Evolutionary conservation across 1,140 invertebrate species (phyloP).

Genomic region (Leptopilina boulardi): DNA sequence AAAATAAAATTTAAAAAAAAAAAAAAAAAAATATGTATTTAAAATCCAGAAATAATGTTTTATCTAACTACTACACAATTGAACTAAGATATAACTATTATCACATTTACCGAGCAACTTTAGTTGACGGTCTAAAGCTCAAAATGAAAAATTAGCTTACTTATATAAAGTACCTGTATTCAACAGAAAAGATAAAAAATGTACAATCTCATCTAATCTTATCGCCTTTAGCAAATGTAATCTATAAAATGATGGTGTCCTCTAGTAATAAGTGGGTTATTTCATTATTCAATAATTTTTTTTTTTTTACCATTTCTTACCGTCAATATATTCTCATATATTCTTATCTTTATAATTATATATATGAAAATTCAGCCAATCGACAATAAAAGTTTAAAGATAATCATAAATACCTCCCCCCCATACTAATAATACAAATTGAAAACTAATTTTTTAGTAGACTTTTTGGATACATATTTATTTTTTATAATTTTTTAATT

Average conservation of each 20-base stretch:
- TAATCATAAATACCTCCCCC: background rate
- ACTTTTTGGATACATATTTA: too few species aligned
- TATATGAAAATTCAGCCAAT: conserved; percentile 2
- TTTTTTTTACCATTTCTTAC: background rate
- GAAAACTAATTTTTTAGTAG: too few species aligned
- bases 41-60: background rate
- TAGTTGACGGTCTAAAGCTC: conserved; percentile 1
- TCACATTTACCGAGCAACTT: background rate
- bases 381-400: background rate
- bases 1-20: background rate
- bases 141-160: conserved; percentile 1
- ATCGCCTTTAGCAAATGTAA: conserved; percentile 3
- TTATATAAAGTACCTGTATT: conserved; percentile 16
- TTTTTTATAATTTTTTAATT: too few species aligned
- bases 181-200: conserved; percentile 3
- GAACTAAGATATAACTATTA: background rate
- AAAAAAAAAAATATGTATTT: background rate
- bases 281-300: background rate
- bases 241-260: background rate
- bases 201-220: conserved; percentile 23
- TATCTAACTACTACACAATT: conserved; percentile 10
- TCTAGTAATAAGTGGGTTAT: conserved; percentile 2
- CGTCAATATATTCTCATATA: background rate
- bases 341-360: background rate
- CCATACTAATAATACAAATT: too few species aligned